phyloP scores from a whole-genome alignment of 2,797 vertebrate species.

The Otolemur crassicaudatus region DNA sequence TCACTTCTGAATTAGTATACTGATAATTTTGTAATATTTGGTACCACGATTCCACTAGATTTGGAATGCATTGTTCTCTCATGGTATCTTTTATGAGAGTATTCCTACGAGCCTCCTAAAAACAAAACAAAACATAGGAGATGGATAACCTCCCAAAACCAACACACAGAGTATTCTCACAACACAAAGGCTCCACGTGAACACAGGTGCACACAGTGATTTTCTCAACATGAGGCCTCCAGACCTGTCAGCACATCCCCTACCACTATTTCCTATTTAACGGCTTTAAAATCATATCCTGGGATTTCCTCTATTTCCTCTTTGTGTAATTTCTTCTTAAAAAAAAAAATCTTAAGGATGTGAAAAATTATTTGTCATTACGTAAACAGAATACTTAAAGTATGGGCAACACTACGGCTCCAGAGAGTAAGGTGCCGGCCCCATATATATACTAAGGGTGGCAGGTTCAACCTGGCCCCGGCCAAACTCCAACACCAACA shows the following conservation, averaged over 20 bases:
- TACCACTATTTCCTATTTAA: slow-evolving; percentile 53
- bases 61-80: slow-evolving; percentile 97
- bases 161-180: neutral
- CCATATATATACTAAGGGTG: too few species aligned
- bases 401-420: neutral
- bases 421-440: too few species aligned
- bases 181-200: neutral
- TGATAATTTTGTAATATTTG: slow-evolving; percentile 98
- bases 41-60: slow-evolving; percentile 98
- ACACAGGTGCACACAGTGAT: neutral
- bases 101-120: slow-evolving; percentile 96
- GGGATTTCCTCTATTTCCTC: slow-evolving; percentile 67
- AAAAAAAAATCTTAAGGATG: slow-evolving; percentile 36
- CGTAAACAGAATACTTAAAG: slow-evolving; percentile 4
- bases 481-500: too few species aligned
- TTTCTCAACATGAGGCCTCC: slow-evolving; percentile 5
- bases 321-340: slow-evolving; percentile 58
- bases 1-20: slow-evolving; percentile 95
- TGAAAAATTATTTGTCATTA: slow-evolving; percentile 45
- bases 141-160: neutral
- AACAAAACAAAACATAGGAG: neutral
- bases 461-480: too few species aligned
- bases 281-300: slow-evolving; percentile 55
- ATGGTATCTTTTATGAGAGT: slow-evolving; percentile 97
- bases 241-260: slow-evolving; percentile 10